phyloP scores from a whole-genome alignment of 2,797 vertebrate species.

The Semaprochilodus insignis region DNA sequence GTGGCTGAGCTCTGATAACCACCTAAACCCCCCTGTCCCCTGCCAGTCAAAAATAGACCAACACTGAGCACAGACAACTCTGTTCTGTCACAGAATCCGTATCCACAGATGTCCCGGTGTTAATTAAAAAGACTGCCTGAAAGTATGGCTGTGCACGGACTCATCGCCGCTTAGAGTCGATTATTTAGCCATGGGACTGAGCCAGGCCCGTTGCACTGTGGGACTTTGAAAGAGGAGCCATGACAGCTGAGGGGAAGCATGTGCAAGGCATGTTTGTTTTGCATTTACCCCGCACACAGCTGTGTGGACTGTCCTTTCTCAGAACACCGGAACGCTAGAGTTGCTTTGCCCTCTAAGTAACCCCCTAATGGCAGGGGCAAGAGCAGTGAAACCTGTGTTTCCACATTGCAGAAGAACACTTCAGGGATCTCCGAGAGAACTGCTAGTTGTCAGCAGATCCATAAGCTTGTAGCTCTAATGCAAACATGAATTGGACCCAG shows the following conservation, averaged over 20 bases:
- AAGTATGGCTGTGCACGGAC: constrained; percentile 57
- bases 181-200: constrained; percentile 62
- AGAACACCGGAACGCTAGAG: constrained; percentile 79
- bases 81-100: constrained; percentile 76
- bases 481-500: constrained; percentile 49
- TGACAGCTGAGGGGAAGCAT: constrained; percentile 85
- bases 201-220: constrained; percentile 58
- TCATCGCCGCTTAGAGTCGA: constrained; percentile 50
- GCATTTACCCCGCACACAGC: constrained; percentile 80
- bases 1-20: constrained; percentile 13
- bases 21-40: constrained; percentile 26
- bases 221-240: constrained; percentile 82
- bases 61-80: constrained; percentile 58
- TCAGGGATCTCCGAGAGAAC: constrained; percentile 45
- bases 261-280: constrained; percentile 86
- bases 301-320: constrained; percentile 83
- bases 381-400: constrained; percentile 53
- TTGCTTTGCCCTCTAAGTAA: constrained; percentile 70
- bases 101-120: constrained; percentile 74
- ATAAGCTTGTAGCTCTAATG: constrained; percentile 54
- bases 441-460: constrained; percentile 54
- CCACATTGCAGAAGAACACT: constrained; percentile 57
- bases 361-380: constrained; percentile 51
- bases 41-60: constrained; percentile 40
- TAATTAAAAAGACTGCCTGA: constrained; percentile 78